A percentile compares a stretch with the other conserved stretches of the same genome.
Conservation (phyloP, 2,888 invertebrate genomes). For the Ophion slaviceki region DNA sequence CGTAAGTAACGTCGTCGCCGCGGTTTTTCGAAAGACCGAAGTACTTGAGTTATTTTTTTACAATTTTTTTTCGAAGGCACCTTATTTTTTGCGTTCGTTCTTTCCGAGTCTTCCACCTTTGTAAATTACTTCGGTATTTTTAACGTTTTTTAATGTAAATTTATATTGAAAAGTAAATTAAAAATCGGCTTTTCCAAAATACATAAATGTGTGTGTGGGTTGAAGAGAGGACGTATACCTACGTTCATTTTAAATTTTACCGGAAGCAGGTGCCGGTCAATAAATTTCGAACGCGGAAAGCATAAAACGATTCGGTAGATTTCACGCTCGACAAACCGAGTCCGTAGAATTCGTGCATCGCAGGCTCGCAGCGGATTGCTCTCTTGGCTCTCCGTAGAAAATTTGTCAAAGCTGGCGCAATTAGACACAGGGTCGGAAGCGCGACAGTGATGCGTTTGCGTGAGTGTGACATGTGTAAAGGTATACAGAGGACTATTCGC, state of each 20-base stretch:
- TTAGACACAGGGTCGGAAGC: slow-evolving; percentile 48
- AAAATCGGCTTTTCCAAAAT: too few species aligned
- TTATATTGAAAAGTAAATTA: too few species aligned
- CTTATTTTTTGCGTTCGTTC: background rate
- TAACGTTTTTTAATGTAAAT: too few species aligned
- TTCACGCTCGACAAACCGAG: slow-evolving; percentile 71
- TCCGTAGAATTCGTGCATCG: slow-evolving; percentile 45
- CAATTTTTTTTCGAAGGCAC: background rate
- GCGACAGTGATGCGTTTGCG: slow-evolving; percentile 43
- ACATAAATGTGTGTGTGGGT: too few species aligned
- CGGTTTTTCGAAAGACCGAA: background rate
- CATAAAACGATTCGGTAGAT: slow-evolving; percentile 70
- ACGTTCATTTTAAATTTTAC: background rate
- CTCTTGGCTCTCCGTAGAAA: slow-evolving; percentile 51
- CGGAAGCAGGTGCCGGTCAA: slow-evolving; percentile 50
- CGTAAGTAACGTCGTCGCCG: background rate
- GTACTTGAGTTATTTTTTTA: background rate
- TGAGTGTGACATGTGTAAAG: slow-evolving; percentile 23
- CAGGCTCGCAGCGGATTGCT: background rate
- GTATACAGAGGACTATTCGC: background rate
- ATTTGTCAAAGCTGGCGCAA: slow-evolving; percentile 50
- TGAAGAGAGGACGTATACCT: too few species aligned
- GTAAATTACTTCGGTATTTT: background rate
- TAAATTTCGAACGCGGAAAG: slow-evolving; percentile 42
- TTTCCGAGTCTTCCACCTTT: background rate